Conservation (phyloP, 2,797 vertebrate genomes). For the Dermochelys coriacea region DNA sequence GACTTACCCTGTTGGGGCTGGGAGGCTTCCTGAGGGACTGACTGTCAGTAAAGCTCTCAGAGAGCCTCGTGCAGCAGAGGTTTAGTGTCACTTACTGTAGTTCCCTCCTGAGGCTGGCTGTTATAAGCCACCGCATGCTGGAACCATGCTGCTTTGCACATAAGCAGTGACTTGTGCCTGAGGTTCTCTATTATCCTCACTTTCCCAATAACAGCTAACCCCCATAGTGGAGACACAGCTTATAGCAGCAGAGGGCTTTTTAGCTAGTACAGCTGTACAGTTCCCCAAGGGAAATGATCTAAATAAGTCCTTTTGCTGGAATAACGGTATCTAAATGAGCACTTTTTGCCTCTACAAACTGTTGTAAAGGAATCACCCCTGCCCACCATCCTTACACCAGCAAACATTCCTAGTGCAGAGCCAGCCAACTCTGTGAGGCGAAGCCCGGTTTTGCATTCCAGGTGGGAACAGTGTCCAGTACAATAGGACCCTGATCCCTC, state of each 20-base stretch:
- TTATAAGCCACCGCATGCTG: background rate
- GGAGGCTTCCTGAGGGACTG: background rate
- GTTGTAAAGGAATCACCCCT: background rate
- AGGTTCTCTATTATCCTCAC: background rate
- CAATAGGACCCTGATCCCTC: no score
- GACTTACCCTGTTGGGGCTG: background rate
- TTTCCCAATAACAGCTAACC: background rate
- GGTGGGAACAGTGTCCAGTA: background rate
- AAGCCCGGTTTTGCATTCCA: background rate
- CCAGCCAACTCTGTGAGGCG: background rate
- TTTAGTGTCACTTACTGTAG: background rate
- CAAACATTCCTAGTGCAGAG: background rate
- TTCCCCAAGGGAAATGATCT: background rate
- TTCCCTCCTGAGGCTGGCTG: background rate
- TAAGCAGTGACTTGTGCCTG: background rate
- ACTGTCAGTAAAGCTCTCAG: background rate
- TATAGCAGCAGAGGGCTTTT: background rate
- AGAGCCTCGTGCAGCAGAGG: no score
- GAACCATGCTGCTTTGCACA: no score
- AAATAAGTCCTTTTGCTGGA: background rate
- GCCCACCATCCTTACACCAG: background rate
- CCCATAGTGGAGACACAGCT: background rate
- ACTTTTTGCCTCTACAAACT: background rate
- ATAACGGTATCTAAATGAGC: background rate
- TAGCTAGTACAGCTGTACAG: background rate